phyloP scores from a whole-genome alignment of 2,797 vertebrate genomes.

The Pseudomugil tenellus region DNA sequence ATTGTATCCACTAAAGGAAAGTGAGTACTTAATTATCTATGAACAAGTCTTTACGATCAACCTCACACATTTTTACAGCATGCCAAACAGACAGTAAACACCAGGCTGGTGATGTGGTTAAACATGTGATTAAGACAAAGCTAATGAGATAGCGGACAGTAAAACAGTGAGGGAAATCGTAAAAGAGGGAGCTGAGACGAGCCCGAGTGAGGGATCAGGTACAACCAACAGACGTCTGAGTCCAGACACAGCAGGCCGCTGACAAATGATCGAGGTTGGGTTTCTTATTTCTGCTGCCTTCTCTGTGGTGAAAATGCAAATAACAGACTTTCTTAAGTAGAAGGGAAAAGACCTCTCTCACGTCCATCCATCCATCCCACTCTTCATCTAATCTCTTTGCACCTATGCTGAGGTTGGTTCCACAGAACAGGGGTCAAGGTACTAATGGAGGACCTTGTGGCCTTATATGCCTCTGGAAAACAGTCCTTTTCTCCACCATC shows the following conservation, averaged over 20 bases:
- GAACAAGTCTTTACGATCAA: slow-evolving; percentile 75
- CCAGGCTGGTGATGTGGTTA: slow-evolving; percentile 73
- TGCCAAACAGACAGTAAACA: slow-evolving; percentile 83
- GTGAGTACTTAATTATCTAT: slow-evolving; percentile 49
- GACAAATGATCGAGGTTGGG: slow-evolving; percentile 63
- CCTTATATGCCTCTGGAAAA: slow-evolving; percentile 81
- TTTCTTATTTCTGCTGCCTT: slow-evolving; percentile 69
- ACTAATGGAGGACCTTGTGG: slow-evolving; percentile 85
- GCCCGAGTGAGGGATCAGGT: slow-evolving; percentile 43
- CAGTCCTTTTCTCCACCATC: slow-evolving; percentile 55
- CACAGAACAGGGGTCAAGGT: slow-evolving; percentile 83
- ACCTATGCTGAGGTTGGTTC: slow-evolving; percentile 69
- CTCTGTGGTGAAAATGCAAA: slow-evolving; percentile 72
- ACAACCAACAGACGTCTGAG: slow-evolving; percentile 45
- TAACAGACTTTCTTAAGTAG: slow-evolving; percentile 73
- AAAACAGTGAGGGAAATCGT: slow-evolving; percentile 76
- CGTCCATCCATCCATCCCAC: slow-evolving; percentile 59
- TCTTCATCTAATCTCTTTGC: slow-evolving; percentile 57
- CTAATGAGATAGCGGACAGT: slow-evolving; percentile 82
- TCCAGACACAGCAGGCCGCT: slow-evolving; percentile 58
- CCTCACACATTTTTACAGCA: slow-evolving; percentile 83
- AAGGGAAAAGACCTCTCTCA: slow-evolving; percentile 44
- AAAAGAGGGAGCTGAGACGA: slow-evolving; percentile 60
- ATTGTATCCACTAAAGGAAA: slow-evolving; percentile 56
- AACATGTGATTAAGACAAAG: slow-evolving; percentile 80